Evolutionary conservation across 1,140 invertebrate species (phyloP), one percentile per base, ranked within the genome.

Genomic region (Solenopsis fugax): DNA sequence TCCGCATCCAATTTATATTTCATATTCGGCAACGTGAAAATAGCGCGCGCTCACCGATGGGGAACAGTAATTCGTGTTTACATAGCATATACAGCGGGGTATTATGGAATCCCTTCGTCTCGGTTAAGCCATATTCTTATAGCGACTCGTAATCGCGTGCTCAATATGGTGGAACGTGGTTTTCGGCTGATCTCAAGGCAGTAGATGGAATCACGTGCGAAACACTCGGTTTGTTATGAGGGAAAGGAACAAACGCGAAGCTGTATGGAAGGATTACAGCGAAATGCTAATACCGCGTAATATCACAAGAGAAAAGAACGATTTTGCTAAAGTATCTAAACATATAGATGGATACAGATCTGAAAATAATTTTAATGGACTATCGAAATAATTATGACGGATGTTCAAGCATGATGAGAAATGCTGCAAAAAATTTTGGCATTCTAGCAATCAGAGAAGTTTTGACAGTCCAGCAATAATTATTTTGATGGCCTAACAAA

Each of bases 81-180:
- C 76, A 24, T 21, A 85, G 24, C 71, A 76, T 72, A 76, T 72
- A 88, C 58, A 54, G 48, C 48, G 41, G 80, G 18, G 89, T 80
- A 90, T 90, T 90, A 85, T 48, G n/a, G 24, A 90, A 80, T 81
- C 89, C 86, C 81, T 80, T 77, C 77, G 80, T 58, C 87, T 86
- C 62, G 72, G 87, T 88, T 90, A 80, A 88, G 85, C 89, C 72
- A 78, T 58, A 81, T 85, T 71, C 73, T 85, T 90, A 88, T 77
- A 80, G 76, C 65, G 80, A 64, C 41, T 76, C 75, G 71, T 90
- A 90, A 90, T 90, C 89, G 81, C 87, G 89, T 81, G 58, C 80
- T 82, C 86, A 78, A 90, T 90, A 88, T 29, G 72, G 85, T 84
- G 81, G 87, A 90, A 90, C 89, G 89, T 88, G 89, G 89, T 86